Percentiles rank a stretch among this genome's conserved stretches.
Evolutionary conservation across 2,797 vertebrate genomes (phyloP).

Genomic region (Gallinago solitaria): DNA sequence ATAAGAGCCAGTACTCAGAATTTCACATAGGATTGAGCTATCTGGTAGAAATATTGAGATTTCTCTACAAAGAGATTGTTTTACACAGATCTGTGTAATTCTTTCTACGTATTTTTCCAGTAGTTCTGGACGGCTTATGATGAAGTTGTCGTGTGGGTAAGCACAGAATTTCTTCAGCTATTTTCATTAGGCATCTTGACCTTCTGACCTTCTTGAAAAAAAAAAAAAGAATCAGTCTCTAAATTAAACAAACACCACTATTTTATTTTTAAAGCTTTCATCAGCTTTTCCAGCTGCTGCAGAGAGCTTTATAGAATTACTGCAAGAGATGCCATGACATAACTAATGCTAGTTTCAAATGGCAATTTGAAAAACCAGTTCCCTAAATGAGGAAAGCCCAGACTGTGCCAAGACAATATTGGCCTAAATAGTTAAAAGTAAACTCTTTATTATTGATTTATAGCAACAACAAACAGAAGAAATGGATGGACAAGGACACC

Average conservation of each 20-base stretch:
- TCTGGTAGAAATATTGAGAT: background rate
- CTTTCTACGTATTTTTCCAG: background rate
- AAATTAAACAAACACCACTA: slow-evolving; percentile 49
- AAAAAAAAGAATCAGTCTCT: background rate
- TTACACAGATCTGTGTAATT: background rate
- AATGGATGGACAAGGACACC: background rate
- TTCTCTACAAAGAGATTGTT: background rate
- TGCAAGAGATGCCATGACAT: background rate
- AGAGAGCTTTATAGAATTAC: slow-evolving; percentile 8
- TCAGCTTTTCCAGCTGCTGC: slow-evolving; percentile 35
- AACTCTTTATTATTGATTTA: slow-evolving; percentile 29
- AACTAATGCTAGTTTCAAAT: slow-evolving; percentile 22
- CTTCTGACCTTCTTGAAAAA: background rate
- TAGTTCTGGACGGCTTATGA: background rate
- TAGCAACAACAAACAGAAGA: background rate
- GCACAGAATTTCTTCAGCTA: background rate
- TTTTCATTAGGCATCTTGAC: background rate
- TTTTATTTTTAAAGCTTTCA: slow-evolving; percentile 56
- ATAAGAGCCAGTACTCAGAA: background rate
- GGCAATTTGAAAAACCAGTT: slow-evolving; percentile 24
- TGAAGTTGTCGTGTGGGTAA: background rate
- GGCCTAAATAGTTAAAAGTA: slow-evolving; percentile 13
- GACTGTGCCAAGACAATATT: background rate
- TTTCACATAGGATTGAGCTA: background rate
- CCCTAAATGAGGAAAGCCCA: background rate